These are phyloP conservation scores for Myotis lucifugus DNA, from an alignment of 2,113 vertebrate genomes.

Conservation along the genomic window DNA sequence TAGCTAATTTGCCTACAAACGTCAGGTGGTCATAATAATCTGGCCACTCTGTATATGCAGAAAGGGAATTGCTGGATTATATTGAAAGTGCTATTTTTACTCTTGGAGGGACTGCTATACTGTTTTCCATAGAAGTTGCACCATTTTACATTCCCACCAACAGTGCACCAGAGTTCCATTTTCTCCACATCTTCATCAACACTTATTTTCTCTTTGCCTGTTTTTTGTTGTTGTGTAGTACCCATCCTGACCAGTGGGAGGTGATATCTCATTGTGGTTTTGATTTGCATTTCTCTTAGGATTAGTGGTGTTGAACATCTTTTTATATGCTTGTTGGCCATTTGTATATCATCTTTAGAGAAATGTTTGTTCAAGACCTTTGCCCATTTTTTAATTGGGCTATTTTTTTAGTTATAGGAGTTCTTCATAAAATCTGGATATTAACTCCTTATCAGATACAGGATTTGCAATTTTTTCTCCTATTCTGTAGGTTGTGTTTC, in stretches of 20 bases:
- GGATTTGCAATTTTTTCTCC: neutral
- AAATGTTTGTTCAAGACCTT: neutral
- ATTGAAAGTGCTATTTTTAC: neutral
- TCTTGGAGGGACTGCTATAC: neutral
- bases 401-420: neutral
- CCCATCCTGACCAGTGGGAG: neutral
- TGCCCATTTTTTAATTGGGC: neutral
- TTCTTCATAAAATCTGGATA: neutral
- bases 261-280: neutral
- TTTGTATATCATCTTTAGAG: conserved; percentile 27
- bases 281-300: conserved; percentile 7
- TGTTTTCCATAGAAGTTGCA: neutral
- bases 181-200: neutral
- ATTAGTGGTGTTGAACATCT: neutral
- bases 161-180: neutral
- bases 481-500: neutral
- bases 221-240: neutral
- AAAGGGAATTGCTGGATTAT: conserved; percentile 16
- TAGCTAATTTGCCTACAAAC: too few species aligned
- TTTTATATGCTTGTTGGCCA: neutral
- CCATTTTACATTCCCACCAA: neutral
- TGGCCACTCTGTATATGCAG: neutral
- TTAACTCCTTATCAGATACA: neutral
- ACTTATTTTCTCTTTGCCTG: neutral
- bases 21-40: too few species aligned